Evolutionary conservation across 2,113 vertebrate genomes (phyloP).

Genomic region (Catharus bicknelli): DNA sequence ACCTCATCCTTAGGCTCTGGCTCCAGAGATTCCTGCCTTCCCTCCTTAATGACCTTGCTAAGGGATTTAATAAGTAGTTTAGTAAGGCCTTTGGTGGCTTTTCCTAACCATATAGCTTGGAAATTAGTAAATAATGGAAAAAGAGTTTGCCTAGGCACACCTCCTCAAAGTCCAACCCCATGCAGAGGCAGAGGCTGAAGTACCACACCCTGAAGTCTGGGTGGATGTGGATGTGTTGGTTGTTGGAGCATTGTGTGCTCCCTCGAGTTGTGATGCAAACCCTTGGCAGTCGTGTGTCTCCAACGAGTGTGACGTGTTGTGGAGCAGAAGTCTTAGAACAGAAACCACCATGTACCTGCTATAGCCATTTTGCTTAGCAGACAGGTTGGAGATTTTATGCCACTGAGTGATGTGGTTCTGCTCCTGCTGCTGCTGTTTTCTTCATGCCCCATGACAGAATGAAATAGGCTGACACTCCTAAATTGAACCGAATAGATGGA

Average conservation of each 20-base stretch:
- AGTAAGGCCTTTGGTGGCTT: neutral
- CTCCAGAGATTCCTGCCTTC: rapidly evolving
- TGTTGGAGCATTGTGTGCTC: neutral
- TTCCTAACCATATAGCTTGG: neutral
- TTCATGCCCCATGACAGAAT: neutral
- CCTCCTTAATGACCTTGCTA: neutral
- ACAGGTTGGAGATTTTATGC: neutral
- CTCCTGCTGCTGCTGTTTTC: neutral
- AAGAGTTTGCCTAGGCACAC: neutral
- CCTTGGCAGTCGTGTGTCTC: neutral
- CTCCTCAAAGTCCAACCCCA: neutral
- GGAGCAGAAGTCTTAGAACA: neutral
- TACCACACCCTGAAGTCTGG: neutral
- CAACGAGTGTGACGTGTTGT: rapidly evolving
- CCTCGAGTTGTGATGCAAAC: neutral
- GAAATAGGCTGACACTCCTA: neutral
- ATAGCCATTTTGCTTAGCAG: neutral
- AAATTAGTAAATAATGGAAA: neutral
- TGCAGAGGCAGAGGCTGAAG: neutral
- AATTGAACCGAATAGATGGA: neutral
- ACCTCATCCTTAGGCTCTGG: neutral
- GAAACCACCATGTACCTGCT: neutral
- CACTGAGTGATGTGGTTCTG: neutral
- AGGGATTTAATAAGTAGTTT: neutral
- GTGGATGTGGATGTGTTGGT: neutral